Base-by-base conservation (phyloP, 2,797 vertebrate genomes). In the Telmatherina bonti region DNA sequence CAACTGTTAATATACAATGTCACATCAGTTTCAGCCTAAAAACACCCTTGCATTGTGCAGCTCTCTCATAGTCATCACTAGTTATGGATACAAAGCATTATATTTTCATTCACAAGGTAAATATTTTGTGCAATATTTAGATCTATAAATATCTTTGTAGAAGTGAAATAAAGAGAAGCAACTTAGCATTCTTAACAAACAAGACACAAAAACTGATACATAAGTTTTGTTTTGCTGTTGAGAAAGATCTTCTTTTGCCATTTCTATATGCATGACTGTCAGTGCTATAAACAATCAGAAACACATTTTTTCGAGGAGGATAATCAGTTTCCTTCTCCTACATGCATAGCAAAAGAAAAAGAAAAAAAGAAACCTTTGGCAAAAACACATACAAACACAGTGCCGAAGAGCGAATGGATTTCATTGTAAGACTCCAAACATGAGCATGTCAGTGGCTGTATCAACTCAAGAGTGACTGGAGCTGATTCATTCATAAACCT, bases 401-500 rank as follows among this genome's bases (percentile, higher is more conserved):
- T 4, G 49, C 60, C n/a, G 33, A 49, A 57, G 33, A 78, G 75
- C 57, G 29, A 82, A 82, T 77, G 75, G 74, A 88, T 87, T 79
- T 82, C 73, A 81, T 76, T 85, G 86, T 74, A 53, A 86, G 77
- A 90, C 83, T 86, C 83, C 79, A 84, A 85, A 84, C 87, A 85
- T 84, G 70, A 77, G 78, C 65, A 59, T 60, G 74, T 85, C 77
- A 85, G 63, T 30, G 72, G 63, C 82, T 56, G 31, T 26, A 58
- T 56, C 38, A 70, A 68, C 77, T 80, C 12, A 57, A 70, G 62
- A 82, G 73, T 59, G 59, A 82, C 67, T 86, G 86, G 90, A 82
- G 85, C 79, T 72, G 15, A 75, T 90, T 93, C 90, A 92, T 93
- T 93, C 90, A 93, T 92, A 90, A 90, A 90, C 91, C 87, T 91